Conservation (phyloP, 2,797 vertebrate genomes). For the Huso huso region DNA sequence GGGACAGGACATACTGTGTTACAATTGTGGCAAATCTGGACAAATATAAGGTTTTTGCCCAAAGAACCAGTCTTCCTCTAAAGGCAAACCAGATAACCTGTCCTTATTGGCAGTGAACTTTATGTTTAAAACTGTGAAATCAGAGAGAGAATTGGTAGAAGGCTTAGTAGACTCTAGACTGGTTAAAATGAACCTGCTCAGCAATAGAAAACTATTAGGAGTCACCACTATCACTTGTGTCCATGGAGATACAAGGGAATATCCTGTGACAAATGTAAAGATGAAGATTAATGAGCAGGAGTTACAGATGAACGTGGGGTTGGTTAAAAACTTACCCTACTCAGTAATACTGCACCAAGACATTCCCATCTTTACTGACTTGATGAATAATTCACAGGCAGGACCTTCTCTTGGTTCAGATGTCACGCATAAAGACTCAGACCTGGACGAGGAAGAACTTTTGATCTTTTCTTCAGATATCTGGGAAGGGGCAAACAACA, state of each 20-base stretch:
- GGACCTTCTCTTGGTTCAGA: not conserved
- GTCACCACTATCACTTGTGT: not conserved
- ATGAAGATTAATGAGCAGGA: not conserved
- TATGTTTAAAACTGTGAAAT: not conserved
- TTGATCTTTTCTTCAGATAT: not conserved
- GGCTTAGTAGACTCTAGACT: slow-evolving; percentile 2
- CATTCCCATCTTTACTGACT: not conserved
- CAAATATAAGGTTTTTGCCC: not conserved
- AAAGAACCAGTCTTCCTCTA: not conserved
- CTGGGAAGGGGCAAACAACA: not conserved
- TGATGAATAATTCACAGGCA: not conserved
- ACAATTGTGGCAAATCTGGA: not conserved
- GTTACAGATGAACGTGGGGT: not conserved
- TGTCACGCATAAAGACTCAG: not conserved
- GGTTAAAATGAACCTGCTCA: not conserved
- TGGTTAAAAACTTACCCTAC: not conserved
- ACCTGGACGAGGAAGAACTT: not conserved
- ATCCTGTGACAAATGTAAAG: not conserved
- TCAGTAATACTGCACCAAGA: not conserved
- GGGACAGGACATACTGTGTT: not conserved
- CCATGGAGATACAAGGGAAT: not conserved
- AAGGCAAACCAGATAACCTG: not conserved
- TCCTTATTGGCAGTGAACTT: not conserved
- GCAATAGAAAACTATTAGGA: not conserved
- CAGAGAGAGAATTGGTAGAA: not conserved